A percentile compares a stretch with the other conserved stretches of the same genome.
Evolutionary conservation across 1,140 invertebrate genomes (phyloP).

Genomic region (Vanessa tameamea): DNA sequence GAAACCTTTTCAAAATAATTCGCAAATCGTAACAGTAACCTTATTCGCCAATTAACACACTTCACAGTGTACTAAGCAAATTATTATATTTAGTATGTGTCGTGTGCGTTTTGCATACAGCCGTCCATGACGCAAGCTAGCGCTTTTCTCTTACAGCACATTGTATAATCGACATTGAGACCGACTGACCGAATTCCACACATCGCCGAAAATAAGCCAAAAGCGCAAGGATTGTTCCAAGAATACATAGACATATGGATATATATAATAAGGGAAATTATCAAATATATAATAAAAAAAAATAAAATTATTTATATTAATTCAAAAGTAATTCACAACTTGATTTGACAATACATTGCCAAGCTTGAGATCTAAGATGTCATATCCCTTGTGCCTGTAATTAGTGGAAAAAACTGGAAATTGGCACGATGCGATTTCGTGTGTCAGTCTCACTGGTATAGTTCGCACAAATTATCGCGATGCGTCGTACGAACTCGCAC

Average conservation of each 20-base stretch:
- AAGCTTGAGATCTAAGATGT: too few species aligned
- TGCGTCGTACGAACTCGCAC: too few species aligned
- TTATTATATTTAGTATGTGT: neutral
- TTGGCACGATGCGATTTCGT: too few species aligned
- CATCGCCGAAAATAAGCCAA: slow-evolving; percentile 6
- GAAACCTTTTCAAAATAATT: neutral
- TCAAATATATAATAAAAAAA: too few species aligned
- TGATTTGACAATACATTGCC: too few species aligned
- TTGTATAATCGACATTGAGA: slow-evolving; percentile 58
- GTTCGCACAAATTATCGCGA: too few species aligned
- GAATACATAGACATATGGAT: neutral
- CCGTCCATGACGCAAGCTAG: slow-evolving; percentile 44
- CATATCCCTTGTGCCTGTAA: too few species aligned
- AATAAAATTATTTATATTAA: too few species aligned
- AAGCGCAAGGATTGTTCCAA: neutral
- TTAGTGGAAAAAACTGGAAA: too few species aligned
- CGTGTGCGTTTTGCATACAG: neutral
- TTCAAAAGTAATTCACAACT: too few species aligned
- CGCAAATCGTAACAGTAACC: neutral
- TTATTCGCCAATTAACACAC: neutral
- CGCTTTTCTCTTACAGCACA: slow-evolving; percentile 53
- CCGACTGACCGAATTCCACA: slow-evolving; percentile 48
- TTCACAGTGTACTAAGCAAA: neutral
- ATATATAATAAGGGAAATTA: too few species aligned
- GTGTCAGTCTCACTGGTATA: too few species aligned